Base-by-base conservation (phyloP, 2,797 vertebrate genomes). In the Cetoscarus ocellatus region DNA sequence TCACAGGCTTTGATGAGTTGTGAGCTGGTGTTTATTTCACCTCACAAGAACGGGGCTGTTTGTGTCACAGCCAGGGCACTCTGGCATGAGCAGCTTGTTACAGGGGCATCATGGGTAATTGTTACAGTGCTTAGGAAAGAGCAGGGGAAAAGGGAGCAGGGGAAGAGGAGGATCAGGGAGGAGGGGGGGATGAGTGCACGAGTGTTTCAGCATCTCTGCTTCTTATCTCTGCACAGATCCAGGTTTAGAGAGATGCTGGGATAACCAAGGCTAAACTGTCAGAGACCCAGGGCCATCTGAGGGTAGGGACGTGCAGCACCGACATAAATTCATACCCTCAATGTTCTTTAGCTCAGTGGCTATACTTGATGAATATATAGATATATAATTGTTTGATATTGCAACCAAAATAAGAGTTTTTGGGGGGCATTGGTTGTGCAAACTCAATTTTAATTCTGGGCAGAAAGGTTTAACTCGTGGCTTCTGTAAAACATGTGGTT, bases 11-110 rank as follows among this genome's bases (percentile, higher is more conserved):
- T 92, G 88, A 92, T 92, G 87, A 93, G 80, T 87, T 66, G 81
- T 88, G 86, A 90, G 84, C 88, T 77, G 88, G 88, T 89, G 86
- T 91, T 92, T 88, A 87, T 90, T 85, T 88, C 91, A 78, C 83
- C 87, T 90, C 86, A 77, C 82, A 86, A 82, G 83, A 89, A 76
- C 69, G 47, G 35, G 49, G 65, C 74, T 67, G 79, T 81, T 84
- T 84, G 77, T 85, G 74, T 84, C 83, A 42, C 75, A 63, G 82
- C 79, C 84, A 78, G 79, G 70, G 34, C 27, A 47, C 64, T 3
- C 50, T 34, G 1, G 57, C 61, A 53, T 52, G 34, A 76, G 67
- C 72, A 14, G 19, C n/a, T 0, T 17, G 61, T 60, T 74, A 53
- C 73, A 5, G 18, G 56, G 61, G 84, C 83, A 78, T 82, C 60